Evolutionary conservation across 2,888 invertebrate species (phyloP).

Genomic region (Ditylenchus weischeri): DNA sequence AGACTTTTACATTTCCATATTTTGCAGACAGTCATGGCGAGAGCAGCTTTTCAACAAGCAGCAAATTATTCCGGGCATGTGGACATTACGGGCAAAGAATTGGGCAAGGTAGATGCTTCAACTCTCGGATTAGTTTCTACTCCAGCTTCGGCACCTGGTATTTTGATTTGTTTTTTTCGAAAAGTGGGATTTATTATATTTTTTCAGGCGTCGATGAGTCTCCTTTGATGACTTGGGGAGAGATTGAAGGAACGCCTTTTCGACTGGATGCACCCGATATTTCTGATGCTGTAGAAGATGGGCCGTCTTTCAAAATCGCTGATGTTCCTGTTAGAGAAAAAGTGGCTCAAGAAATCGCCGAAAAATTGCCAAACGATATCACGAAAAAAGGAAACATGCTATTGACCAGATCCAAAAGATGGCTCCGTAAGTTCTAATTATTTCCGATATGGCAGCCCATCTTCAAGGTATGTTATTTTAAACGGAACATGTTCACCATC

Average conservation of each 20-base stretch:
- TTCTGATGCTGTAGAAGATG: conserved; percentile 73
- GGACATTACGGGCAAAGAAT: conserved; percentile 83
- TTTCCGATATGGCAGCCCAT: background rate
- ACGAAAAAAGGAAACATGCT: conserved; percentile 55
- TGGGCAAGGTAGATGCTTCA: conserved; percentile 64
- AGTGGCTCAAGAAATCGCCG: conserved; percentile 64
- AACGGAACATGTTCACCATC: too few species aligned
- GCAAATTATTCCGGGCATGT: conserved; percentile 75
- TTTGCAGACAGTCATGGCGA: conserved; percentile 65
- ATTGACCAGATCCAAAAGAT: conserved; percentile 75
- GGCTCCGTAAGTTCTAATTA: conserved; percentile 45
- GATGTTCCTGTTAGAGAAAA: conserved; percentile 63
- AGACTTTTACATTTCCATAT: conserved; percentile 3
- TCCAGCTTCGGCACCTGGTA: conserved; percentile 82
- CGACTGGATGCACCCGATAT: conserved; percentile 86
- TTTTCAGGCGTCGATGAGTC: conserved; percentile 71
- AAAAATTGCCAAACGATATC: conserved; percentile 69
- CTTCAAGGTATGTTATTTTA: background rate
- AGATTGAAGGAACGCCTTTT: conserved; percentile 91
- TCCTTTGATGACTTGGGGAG: conserved; percentile 99
- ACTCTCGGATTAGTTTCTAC: conserved; percentile 77
- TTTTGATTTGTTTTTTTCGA: background rate
- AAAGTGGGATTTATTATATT: background rate
- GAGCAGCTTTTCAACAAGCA: conserved; percentile 69
- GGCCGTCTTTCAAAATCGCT: conserved; percentile 85